Percentiles rank a stretch among this genome's conserved stretches.
Evolutionary conservation across 2,888 invertebrate species (phyloP).

Genomic region (Trilocha varians): DNA sequence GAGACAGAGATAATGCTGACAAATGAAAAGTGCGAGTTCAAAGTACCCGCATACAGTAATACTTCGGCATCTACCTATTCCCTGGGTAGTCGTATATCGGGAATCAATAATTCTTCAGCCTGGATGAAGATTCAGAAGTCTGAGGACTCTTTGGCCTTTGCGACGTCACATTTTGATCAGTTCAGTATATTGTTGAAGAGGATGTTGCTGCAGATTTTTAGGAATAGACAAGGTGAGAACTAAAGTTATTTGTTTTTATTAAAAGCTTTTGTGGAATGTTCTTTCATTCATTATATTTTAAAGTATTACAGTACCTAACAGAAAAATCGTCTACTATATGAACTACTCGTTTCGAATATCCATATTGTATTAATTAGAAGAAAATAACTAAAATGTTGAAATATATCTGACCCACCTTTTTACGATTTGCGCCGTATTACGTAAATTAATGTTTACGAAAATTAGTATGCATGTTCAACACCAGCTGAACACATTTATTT

Average conservation of each 20-base stretch:
- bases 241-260: background rate
- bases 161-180: slow-evolving; percentile 71
- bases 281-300: too few species aligned
- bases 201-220: slow-evolving; percentile 74
- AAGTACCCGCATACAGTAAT: slow-evolving; percentile 46
- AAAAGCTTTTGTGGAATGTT: background rate
- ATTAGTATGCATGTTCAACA: too few species aligned
- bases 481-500: too few species aligned
- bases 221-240: slow-evolving; percentile 69
- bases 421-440: too few species aligned
- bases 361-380: too few species aligned
- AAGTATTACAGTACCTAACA: too few species aligned
- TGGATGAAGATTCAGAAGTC: slow-evolving; percentile 72
- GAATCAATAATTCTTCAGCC: slow-evolving; percentile 48
- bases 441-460: too few species aligned
- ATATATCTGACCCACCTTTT: too few species aligned
- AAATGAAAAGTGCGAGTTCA: slow-evolving; percentile 54
- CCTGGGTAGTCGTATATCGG: slow-evolving; percentile 46
- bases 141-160: slow-evolving; percentile 51
- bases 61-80: slow-evolving; percentile 47
- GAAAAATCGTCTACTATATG: too few species aligned
- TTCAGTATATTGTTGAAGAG: slow-evolving; percentile 72
- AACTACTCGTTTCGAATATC: too few species aligned
- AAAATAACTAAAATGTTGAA: too few species aligned
- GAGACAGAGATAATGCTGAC: slow-evolving; percentile 56